Base-by-base conservation (phyloP, 2,888 invertebrate species). In the Barypeithes pellucidus region DNA sequence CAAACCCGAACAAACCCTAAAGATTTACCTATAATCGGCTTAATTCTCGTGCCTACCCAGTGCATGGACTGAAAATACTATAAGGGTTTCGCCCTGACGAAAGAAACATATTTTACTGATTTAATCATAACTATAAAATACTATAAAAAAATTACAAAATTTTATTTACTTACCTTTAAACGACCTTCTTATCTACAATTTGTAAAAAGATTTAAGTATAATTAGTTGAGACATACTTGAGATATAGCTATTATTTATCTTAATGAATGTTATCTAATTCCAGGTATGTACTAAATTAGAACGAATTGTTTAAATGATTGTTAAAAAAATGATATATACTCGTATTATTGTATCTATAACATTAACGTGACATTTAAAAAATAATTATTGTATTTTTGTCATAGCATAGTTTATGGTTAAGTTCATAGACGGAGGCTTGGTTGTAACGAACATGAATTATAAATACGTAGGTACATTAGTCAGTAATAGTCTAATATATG, bases 181-280 rank as follows among this genome's bases (percentile, higher is more conserved):
- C 72, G 72, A 72, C 72, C 72, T 72, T 67, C 66, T 72, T 72
- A 72, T 67, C 67, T 18, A 61, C 54, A 67, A 60, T 60, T 9
- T 41, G 36, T 60, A 60, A 65, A 67, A 61, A 60, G 66, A 67
- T 72, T 67, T 67, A 72, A 50, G 66, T 50, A 22, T 66, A 50
- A 57, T 66, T 72, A 61, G 54, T 33, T 33, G 43, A 60, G 52
- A 72, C 67, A 52, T 62, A 72, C 72, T 72, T 67, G 41, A 72
- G 72, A 72, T 72, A 72, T 72, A 67, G 33, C 47, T 50, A 24
- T 47, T 71, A 57, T 33, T 65, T 71, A 72, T 61, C 72, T 66
- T 39, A 61, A 52, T 67, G 72, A 72, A 72, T 61, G 72, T 61
- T 72, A 72, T 72, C 72, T 72, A 61, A 67, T 72, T 72, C 72